Percentiles rank a stretch among this genome's conserved stretches.
Conservation (phyloP, 2,888 invertebrate genomes). For the Meteorus cinctellus region DNA sequence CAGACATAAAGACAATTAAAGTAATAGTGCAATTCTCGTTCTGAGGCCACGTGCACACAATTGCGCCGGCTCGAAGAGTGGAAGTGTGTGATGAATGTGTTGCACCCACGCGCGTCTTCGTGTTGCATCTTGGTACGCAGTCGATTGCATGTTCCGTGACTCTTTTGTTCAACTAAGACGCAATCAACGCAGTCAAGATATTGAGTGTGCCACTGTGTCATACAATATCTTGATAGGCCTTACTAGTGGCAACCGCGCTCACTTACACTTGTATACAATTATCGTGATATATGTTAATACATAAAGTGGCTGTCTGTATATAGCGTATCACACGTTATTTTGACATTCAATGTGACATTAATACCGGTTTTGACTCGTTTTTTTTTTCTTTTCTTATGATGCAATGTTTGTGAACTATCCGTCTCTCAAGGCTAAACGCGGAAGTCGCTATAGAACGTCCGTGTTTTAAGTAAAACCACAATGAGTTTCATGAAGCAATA, state of each 20-base stretch:
- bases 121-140: constrained; percentile 1
- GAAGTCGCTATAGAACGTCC: constrained; percentile 7
- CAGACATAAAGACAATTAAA: not conserved
- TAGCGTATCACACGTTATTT: not conserved
- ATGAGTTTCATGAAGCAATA: not conserved
- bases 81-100: constrained; percentile 6
- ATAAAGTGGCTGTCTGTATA: not conserved
- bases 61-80: constrained; percentile 23
- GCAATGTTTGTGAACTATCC: not conserved
- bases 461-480: constrained; percentile 12
- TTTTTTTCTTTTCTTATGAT: not conserved
- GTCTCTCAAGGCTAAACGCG: constrained; percentile 7
- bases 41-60: constrained; percentile 35
- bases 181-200: not conserved
- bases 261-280: not conserved
- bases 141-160: not conserved
- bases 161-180: not conserved
- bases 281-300: not conserved
- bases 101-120: constrained; percentile 28
- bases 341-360: not conserved
- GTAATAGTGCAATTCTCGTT: constrained; percentile 8
- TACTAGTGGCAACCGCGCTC: not conserved
- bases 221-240: not conserved
- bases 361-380: not conserved
- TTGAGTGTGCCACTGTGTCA: constrained; percentile 4